A percentile compares a stretch with the other conserved stretches of the same genome.
phyloP scores from a whole-genome alignment of 2,797 vertebrate genomes.

The Gorsachius magnificus region DNA sequence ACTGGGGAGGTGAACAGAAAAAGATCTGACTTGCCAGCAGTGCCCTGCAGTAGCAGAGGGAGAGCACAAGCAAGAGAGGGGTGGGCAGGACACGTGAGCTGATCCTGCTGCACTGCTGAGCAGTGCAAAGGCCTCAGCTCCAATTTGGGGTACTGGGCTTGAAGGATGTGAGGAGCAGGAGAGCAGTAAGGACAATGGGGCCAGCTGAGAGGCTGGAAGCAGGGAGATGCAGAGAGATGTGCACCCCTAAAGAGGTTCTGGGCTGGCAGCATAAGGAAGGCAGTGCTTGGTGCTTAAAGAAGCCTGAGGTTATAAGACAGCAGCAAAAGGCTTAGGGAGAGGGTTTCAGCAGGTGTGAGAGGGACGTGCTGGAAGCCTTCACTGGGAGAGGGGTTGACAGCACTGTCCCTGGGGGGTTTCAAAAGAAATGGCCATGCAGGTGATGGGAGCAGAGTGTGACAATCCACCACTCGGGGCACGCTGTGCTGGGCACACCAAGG shows the following conservation, averaged over 20 bases:
- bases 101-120: not conserved
- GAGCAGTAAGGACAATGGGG: not conserved
- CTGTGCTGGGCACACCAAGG: not conserved
- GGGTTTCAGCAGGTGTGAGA: not conserved
- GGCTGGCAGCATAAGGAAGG: not conserved
- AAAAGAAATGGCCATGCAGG: not conserved
- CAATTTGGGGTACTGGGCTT: fast-evolving
- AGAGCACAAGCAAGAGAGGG: not conserved
- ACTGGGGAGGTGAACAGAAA: not conserved
- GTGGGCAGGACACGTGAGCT: not conserved
- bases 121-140: not conserved
- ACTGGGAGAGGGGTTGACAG: not conserved
- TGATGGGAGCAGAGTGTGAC: not conserved
- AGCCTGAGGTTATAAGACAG: not conserved
- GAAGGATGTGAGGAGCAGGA: not conserved
- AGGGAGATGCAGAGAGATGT: not conserved
- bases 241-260: not conserved
- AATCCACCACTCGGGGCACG: fast-evolving
- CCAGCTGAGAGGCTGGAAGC: not conserved
- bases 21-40: not conserved
- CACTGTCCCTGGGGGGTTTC: fast-evolving
- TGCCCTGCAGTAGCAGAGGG: not conserved
- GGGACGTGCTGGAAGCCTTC: not conserved
- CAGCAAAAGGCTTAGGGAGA: not conserved
- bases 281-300: not conserved